phyloP scores from a whole-genome alignment of 2,797 vertebrate species.

The Erethizon dorsatum region DNA sequence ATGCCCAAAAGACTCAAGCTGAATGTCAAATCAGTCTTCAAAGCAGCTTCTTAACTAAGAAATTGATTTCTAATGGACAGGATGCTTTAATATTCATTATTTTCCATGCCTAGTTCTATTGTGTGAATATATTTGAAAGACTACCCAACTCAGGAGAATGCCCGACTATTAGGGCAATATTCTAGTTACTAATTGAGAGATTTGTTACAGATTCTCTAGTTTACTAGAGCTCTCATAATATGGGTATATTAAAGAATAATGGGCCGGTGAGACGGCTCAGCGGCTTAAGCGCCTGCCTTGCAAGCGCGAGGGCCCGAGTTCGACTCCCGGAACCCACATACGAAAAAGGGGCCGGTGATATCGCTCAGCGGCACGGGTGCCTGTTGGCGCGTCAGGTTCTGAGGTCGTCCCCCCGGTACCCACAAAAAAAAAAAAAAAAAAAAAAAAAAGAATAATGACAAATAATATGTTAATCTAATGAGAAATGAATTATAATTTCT shows the following conservation, averaged over 20 bases:
- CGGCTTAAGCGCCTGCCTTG: too few relatives aligned
- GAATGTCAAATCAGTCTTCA: constrained; percentile 5
- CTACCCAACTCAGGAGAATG: neutral
- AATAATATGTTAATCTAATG: neutral
- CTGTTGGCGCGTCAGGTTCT: too few relatives aligned
- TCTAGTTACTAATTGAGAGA: neutral
- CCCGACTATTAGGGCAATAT: neutral
- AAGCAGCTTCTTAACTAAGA: neutral
- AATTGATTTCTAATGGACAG: neutral
- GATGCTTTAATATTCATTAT: neutral
- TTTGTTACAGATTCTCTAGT: neutral
- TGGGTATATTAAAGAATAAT: neutral
- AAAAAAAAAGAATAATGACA: neutral
- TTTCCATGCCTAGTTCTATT: neutral
- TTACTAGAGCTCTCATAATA: neutral
- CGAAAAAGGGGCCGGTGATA: too few relatives aligned
- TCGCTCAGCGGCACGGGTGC: too few relatives aligned
- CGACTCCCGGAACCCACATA: too few relatives aligned
- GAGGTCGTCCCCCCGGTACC: too few relatives aligned
- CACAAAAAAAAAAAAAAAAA: too few relatives aligned
- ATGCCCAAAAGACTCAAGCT: neutral
- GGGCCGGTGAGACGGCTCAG: too few relatives aligned
- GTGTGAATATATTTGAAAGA: constrained; percentile 5
- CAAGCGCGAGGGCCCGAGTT: too few relatives aligned
- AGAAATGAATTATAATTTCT: neutral